phyloP scores from a whole-genome alignment of 2,797 vertebrate species.

The Pitangus sulphuratus region DNA sequence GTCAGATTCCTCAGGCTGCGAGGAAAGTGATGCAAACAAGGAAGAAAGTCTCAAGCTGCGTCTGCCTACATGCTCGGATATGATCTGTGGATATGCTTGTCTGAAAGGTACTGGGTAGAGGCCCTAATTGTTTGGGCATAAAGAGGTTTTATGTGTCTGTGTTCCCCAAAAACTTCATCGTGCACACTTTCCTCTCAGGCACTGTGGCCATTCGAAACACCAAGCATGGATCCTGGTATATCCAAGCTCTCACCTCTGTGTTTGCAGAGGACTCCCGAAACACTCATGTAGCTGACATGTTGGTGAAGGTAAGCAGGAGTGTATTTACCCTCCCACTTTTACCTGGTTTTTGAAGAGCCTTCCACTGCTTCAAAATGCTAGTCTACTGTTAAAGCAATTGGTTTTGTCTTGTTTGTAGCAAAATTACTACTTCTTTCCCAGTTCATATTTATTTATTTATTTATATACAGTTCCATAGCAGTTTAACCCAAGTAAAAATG shows the following conservation, averaged over 20 bases:
- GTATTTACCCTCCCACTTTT: neutral
- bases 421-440: neutral
- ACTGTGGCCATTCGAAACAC: constrained; percentile 96
- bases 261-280: constrained; percentile 86
- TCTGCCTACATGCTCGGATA: constrained; percentile 92
- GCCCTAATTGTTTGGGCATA: neutral
- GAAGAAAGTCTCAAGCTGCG: constrained; percentile 84
- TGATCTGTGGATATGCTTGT: constrained; percentile 95
- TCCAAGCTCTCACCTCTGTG: constrained; percentile 88
- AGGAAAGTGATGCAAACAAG: constrained; percentile 88
- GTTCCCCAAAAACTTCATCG: neutral
- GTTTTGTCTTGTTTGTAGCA: neutral
- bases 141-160: neutral
- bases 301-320: constrained; percentile 87
- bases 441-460: neutral
- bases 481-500: neutral
- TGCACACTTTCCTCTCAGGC: constrained; percentile 68
- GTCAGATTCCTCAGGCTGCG: constrained; percentile 80
- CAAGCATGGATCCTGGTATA: constrained; percentile 94
- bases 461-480: neutral
- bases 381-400: neutral
- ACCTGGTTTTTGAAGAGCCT: neutral
- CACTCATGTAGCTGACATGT: constrained; percentile 92
- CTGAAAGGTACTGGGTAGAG: constrained; percentile 85
- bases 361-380: neutral